Base-by-base conservation (phyloP, 2,888 invertebrate species). In the Sclerodermus sp. region DNA sequence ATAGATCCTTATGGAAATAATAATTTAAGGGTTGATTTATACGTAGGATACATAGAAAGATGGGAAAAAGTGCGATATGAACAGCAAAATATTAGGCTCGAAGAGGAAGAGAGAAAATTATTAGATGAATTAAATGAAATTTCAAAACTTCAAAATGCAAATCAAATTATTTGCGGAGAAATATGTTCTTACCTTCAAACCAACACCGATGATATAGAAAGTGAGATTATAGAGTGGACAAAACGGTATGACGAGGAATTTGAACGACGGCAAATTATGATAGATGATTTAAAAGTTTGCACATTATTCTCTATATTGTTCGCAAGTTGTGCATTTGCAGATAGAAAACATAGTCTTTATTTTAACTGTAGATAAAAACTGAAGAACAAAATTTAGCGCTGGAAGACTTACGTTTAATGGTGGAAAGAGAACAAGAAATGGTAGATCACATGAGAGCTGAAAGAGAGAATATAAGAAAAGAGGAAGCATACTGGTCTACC, bases 1-100 rank as follows among this genome's bases (percentile, higher is more conserved):
- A 29, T 40, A n/a, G 5, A 10, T 1, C 10, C 6, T 15, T 8
- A 15, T 46, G 4, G 17, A 13, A 23, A 23, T 8, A 18, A 9
- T 40, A 30, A 15, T 6, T 14, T 9, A 42, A 13, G 12, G 31
- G 51, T 38, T 36, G 5, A 23, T n/a, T 38, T 23, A 40, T 1
- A 14, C 9, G 12, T 40, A 74, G 73, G 65, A 45, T 73, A 68
- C 37, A 51, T 65, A 2, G 55, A 62, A 29, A 60, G 47, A 41
- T 69, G 67, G 68, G 74, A 73, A 53, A 51, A 55, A 0, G 64
- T 65, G 12, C 60, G 67, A 51, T 16, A 72, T 2, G 64, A 69
- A 18, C 69, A 73, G 40, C 64, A 72, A 42, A 64, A 60, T 16
- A 51, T 60, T 6, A 50, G 47, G 31, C 10, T 48, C 14, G 1